Conservation (phyloP, 2,113 vertebrate species). For the rat (Rattus norvegicus) region GRCr8 NC_086024.1:145655501-145656000, state of each 20-base stretch:
- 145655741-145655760: conserved; percentile 84
- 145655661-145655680: conserved; percentile 66
- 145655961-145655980: conserved; percentile 90
- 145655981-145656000: conserved; percentile 90
- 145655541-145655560: neutral
- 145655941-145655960: conserved; percentile 88
- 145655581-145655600: conserved; percentile 33
- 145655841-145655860: conserved; percentile 86
- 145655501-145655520: neutral
- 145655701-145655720: conserved; percentile 78
- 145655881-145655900: conserved; percentile 90
- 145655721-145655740: conserved; percentile 82
- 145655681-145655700: conserved; percentile 69
- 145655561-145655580: conserved; percentile 30
- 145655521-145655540: neutral
- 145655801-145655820: conserved; percentile 79
- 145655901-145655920: conserved; percentile 87
- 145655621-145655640: conserved; percentile 60
- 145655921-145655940: conserved; percentile 82
- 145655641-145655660: conserved; percentile 75
- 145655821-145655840: conserved; percentile 84
- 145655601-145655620: conserved; percentile 55
- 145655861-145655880: conserved; percentile 83
- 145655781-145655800: conserved; percentile 81
- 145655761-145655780: conserved; percentile 76